Percentiles rank a stretch among this genome's conserved stretches.
Conservation (phyloP, 2,888 invertebrate species). For the Agriotes lineatus region DNA sequence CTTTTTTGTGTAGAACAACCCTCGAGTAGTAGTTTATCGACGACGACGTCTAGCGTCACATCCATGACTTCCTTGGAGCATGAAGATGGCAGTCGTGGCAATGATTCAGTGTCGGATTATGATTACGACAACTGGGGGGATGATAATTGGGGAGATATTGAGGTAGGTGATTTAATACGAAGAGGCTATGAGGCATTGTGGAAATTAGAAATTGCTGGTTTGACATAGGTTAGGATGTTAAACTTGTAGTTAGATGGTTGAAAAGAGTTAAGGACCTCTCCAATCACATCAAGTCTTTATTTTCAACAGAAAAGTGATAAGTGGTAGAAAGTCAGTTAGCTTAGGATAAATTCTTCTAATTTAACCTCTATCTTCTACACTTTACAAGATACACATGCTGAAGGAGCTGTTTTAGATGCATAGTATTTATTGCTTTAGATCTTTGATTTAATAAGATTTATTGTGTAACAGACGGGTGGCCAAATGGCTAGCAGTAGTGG, state of each 20-base stretch:
- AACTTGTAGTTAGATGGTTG: too few species aligned
- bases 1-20: slow-evolving; percentile 76
- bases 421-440: not conserved
- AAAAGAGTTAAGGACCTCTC: too few species aligned
- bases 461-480: slow-evolving; percentile 64
- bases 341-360: too few species aligned
- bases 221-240: too few species aligned
- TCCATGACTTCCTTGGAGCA: slow-evolving; percentile 91
- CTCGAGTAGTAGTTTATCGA: slow-evolving; percentile 89
- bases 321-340: too few species aligned
- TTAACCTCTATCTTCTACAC: too few species aligned
- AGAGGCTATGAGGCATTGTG: too few species aligned
- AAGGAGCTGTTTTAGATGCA: too few species aligned
- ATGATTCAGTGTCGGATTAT: slow-evolving; percentile 87
- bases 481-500: slow-evolving; percentile 65
- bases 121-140: slow-evolving; percentile 90
- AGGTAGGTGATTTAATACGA: slow-evolving; percentile 68
- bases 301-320: slow-evolving; percentile 5
- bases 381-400: too few species aligned
- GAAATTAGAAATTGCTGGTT: too few species aligned
- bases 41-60: slow-evolving; percentile 89
- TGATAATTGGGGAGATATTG: slow-evolving; percentile 92
- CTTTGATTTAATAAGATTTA: slow-evolving; percentile 7
- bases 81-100: slow-evolving; percentile 77
- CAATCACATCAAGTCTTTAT: too few species aligned